A percentile compares a stretch with the other conserved stretches of the same genome.
Conservation (phyloP, 2,888 invertebrate species). For the Yponomeuta malinellus region DNA sequence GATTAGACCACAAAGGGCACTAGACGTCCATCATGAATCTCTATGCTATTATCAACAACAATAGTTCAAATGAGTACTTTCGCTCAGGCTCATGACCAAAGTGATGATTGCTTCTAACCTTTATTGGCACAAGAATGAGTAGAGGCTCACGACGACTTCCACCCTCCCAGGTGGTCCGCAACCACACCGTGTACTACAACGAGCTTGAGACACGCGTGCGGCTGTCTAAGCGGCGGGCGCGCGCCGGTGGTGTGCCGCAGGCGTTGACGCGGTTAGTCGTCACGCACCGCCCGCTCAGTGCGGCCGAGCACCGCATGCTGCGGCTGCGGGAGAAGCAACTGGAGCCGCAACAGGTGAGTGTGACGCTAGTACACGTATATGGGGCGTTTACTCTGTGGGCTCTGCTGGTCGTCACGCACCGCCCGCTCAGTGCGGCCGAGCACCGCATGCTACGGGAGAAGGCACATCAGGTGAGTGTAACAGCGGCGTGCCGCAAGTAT, state of each 20-base stretch:
- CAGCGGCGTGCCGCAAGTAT: too few relatives aligned
- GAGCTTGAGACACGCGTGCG: conserved; percentile 97
- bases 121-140: too few relatives aligned
- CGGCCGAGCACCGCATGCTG: conserved; percentile 90
- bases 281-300: conserved; percentile 90
- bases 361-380: too few relatives aligned
- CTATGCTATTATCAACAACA: too few relatives aligned
- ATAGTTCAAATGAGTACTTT: too few relatives aligned
- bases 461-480: conserved; percentile 77
- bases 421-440: conserved; percentile 89
- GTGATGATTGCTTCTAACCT: too few relatives aligned
- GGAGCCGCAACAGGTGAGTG: conserved; percentile 82
- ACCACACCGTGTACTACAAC: conserved; percentile 94
- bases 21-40: too few relatives aligned
- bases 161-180: conserved; percentile 79
- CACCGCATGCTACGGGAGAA: conserved; percentile 89
- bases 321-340: conserved; percentile 90
- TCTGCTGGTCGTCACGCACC: conserved; percentile 92
- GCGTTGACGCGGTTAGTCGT: conserved; percentile 91
- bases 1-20: too few relatives aligned
- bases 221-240: conserved; percentile 91
- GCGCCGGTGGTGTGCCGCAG: conserved; percentile 70
- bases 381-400: too few relatives aligned
- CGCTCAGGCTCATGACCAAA: too few relatives aligned
- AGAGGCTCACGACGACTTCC: not conserved